Evolutionary conservation across 1,140 invertebrate genomes (phyloP).

Genomic region (Oscheius sp.): DNA sequence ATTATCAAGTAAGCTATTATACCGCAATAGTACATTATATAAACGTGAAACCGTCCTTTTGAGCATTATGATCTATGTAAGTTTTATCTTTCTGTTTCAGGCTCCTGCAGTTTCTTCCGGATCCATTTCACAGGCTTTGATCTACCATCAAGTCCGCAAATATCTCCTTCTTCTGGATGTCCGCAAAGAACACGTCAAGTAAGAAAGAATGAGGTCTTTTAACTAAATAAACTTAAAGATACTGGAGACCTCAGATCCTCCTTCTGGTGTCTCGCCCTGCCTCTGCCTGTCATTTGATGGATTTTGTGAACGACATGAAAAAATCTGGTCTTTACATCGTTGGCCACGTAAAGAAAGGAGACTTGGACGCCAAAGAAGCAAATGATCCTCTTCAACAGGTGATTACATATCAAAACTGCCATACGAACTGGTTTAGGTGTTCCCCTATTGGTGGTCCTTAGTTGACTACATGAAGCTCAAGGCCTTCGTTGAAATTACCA

Average conservation of each 20-base stretch:
- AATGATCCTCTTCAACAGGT: constrained; percentile 57
- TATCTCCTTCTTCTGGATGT: constrained; percentile 91
- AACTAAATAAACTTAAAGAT: constrained; percentile 72
- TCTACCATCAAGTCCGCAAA: constrained; percentile 97
- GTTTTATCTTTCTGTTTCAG: constrained; percentile 60
- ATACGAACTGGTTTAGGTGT: constrained; percentile 32
- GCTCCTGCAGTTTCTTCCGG: constrained; percentile 88
- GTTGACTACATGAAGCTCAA: constrained; percentile 67
- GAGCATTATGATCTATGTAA: constrained; percentile 72
- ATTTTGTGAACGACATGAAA: constrained; percentile 95
- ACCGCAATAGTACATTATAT: too few relatives aligned
- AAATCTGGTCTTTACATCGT: constrained; percentile 76
- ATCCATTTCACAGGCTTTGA: constrained; percentile 93
- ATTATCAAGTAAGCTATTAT: constrained; percentile 47
- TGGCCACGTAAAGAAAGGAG: constrained; percentile 57
- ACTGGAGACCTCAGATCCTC: constrained; percentile 95
- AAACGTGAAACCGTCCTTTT: background rate
- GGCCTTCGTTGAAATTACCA: constrained; percentile 91
- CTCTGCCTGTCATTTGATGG: constrained; percentile 82
- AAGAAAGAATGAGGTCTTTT: too few relatives aligned
- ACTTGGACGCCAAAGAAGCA: constrained; percentile 31
- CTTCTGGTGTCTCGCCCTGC: constrained; percentile 85
- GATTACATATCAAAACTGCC: background rate
- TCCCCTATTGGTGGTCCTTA: constrained; percentile 58
- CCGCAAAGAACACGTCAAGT: constrained; percentile 84